Percentiles rank a stretch among this genome's conserved stretches.
phyloP scores from a whole-genome alignment of 2,888 invertebrate species.

The Onthophagus sagittarius region DNA sequence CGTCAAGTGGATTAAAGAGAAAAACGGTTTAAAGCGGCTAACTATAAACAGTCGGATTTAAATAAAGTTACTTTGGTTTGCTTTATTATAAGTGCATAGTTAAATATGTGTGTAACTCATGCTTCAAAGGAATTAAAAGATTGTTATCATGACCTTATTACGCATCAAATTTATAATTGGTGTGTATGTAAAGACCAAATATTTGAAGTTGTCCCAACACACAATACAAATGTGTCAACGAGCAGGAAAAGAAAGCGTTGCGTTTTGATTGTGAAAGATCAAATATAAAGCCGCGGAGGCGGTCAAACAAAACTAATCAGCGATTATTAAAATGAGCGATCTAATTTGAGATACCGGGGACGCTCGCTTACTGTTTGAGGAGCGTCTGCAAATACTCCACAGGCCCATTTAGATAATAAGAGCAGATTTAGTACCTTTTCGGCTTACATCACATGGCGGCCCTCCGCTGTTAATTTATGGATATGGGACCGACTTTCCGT shows the following conservation, averaged over 20 bases:
- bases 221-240: background rate
- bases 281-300: slow-evolving; percentile 12
- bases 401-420: slow-evolving; percentile 48
- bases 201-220: background rate
- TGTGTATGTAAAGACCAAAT: background rate
- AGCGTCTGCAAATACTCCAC: slow-evolving; percentile 46
- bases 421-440: slow-evolving; percentile 47
- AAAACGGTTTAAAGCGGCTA: background rate
- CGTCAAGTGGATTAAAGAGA: background rate
- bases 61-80: background rate
- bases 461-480: slow-evolving; percentile 45
- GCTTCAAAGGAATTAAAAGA: too few relatives aligned
- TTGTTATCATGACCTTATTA: too few relatives aligned
- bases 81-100: background rate
- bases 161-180: background rate
- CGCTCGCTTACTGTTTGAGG: slow-evolving; percentile 32
- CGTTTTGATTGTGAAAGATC: slow-evolving; percentile 2
- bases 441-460: slow-evolving; percentile 46
- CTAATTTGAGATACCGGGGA: slow-evolving; percentile 30
- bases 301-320: slow-evolving; percentile 22
- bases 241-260: background rate
- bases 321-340: slow-evolving; percentile 31
- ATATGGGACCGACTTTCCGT: slow-evolving; percentile 37
- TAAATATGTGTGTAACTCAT: too few relatives aligned
- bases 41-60: background rate